Base-by-base conservation (phyloP, 2,797 vertebrate species). In the Trachops cirrhosus region DNA sequence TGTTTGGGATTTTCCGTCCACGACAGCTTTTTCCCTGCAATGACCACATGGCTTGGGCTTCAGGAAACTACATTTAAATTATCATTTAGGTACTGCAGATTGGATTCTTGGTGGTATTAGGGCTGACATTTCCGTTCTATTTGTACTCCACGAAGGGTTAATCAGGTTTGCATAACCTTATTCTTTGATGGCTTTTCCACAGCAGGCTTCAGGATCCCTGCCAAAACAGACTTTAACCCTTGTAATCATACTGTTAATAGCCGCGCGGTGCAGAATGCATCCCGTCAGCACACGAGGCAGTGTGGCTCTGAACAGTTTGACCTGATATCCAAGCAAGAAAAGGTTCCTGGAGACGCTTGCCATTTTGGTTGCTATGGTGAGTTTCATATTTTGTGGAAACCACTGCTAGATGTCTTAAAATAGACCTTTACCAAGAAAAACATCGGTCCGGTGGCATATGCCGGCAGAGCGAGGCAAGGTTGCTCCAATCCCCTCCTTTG, bases 351-450 rank as follows among this genome's bases (percentile, higher is more conserved):
- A 95, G 95, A 34, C 15, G 48, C 94, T 97, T 97, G 96, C 95
- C 96, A 97, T 95, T 97, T 97, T 95, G 97, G 94, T 95, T 98
- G 98, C 97, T 97, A 97, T 96, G 97, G 97, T 92, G 96, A 97
- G 86, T 97, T 96, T 98, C 97, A 94, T 97, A 97, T 97, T 98
- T 97, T 98, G 96, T 92, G 90, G 97, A 73, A 97, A 91, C 97
- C 97, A 97, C 96, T 94, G 98, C 97, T 96, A 97, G 96, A 93
- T 74, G 84, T 97, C 97, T 98, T 97, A 92, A 98, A 96, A 95
- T 97, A 98, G 94, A 97, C 87, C 96, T 98, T 97, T 98, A 98
- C 98, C 98, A 98, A 98, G 98, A 98, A 98, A 98, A 98, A 98
- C 97, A 98, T 82, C 97, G 98, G 98, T 98, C 98, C 98, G 94